Percentiles rank a stretch among this genome's conserved stretches.
Evolutionary conservation across 1,140 invertebrate genomes (phyloP).

Genomic region (Drosophila rhopaloa): DNA sequence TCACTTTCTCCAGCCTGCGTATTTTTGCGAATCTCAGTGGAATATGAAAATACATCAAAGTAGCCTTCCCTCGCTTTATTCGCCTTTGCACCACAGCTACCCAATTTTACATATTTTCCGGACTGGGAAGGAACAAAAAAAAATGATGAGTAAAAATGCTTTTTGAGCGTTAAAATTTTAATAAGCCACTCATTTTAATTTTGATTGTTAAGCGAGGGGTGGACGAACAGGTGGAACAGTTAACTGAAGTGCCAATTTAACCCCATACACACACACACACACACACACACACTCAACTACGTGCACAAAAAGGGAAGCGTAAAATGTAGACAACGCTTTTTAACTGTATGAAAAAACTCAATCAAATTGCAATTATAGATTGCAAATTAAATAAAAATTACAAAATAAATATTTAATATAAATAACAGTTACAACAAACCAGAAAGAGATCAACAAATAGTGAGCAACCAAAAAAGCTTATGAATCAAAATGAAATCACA

Average conservation of each 20-base stretch:
- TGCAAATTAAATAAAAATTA: constrained; percentile 80
- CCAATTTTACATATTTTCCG: constrained; percentile 1
- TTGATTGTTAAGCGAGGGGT: constrained; percentile 62
- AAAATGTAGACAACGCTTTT: constrained; percentile 19
- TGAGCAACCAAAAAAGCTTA: constrained; percentile 35
- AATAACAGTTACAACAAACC: constrained; percentile 58
- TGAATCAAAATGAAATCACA: constrained; percentile 18
- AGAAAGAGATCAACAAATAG: constrained; percentile 39
- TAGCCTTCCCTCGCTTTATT: constrained; percentile 45
- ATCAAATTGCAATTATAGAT: constrained; percentile 78
- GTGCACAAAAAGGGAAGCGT: neutral
- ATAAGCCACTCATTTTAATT: constrained; percentile 84
- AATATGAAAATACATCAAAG: constrained; percentile 81
- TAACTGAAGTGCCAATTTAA: neutral
- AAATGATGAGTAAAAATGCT: constrained; percentile 58
- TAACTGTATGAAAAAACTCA: constrained; percentile 28
- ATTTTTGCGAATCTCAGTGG: constrained; percentile 54
- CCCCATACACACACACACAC: neutral
- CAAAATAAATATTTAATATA: constrained; percentile 82
- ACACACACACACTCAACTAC: too few species aligned
- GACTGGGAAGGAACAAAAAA: constrained; percentile 10
- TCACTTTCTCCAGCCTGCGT: constrained; percentile 15
- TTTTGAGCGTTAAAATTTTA: constrained; percentile 83
- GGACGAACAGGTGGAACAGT: constrained; percentile 7
- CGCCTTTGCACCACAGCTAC: neutral